phyloP scores from a whole-genome alignment of 2,797 vertebrate species.

The Silurus aristotelis region DNA sequence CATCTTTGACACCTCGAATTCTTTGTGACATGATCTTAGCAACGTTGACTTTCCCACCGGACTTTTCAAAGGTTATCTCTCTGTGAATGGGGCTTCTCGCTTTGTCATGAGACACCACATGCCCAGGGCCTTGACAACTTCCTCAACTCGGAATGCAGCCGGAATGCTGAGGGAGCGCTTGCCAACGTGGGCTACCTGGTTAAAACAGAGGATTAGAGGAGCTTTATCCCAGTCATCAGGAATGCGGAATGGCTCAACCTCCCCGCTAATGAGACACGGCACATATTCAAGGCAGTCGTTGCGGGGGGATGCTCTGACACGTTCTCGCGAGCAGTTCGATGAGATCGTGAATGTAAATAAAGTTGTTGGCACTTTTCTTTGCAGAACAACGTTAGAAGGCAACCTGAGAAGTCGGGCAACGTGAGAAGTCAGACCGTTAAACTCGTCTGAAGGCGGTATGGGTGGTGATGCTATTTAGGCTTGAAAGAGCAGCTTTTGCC shows the following conservation, averaged over 20 bases:
- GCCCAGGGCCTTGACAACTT: slow-evolving; percentile 76
- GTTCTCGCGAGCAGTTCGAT: slow-evolving; percentile 52
- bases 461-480: slow-evolving; percentile 20
- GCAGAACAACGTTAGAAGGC: slow-evolving; percentile 10
- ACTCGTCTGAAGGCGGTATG: slow-evolving; percentile 18
- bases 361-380: slow-evolving; percentile 38
- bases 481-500: slow-evolving; percentile 15
- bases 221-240: slow-evolving; percentile 85
- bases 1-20: slow-evolving; percentile 55
- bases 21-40: slow-evolving; percentile 65
- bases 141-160: slow-evolving; percentile 82
- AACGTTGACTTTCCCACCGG: slow-evolving; percentile 74
- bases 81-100: slow-evolving; percentile 70
- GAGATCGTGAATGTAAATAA: slow-evolving; percentile 37
- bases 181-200: slow-evolving; percentile 80
- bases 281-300: slow-evolving; percentile 68
- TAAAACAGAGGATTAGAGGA: slow-evolving; percentile 82
- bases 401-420: slow-evolving; percentile 34
- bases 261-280: slow-evolving; percentile 74
- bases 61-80: slow-evolving; percentile 73
- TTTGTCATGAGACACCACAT: slow-evolving; percentile 72
- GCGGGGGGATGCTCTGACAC: slow-evolving; percentile 61
- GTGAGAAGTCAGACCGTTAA: slow-evolving; percentile 45
- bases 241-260: slow-evolving; percentile 84
- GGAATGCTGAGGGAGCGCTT: slow-evolving; percentile 80